Conservation (phyloP, 2,888 invertebrate species). For the Heteromurus nitidus region DNA sequence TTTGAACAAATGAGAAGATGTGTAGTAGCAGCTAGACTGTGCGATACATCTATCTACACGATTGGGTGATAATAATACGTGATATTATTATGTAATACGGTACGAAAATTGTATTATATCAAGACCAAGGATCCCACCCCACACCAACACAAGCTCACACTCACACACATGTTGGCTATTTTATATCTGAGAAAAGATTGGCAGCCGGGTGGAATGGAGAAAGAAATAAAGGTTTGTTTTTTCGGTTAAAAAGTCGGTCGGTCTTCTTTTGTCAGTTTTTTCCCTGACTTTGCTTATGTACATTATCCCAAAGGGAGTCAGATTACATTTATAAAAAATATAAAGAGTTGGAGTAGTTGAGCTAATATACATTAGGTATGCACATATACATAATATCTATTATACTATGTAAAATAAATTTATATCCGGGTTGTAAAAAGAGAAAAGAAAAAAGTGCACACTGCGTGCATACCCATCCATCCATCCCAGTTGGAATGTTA, state of each 20-base stretch:
- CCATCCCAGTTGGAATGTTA: constrained; percentile 52
- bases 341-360: too few species aligned
- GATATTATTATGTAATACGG: constrained; percentile 19
- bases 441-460: too few species aligned
- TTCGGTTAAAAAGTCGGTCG: constrained; percentile 28
- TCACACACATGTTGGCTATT: constrained; percentile 26
- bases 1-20: constrained; percentile 39
- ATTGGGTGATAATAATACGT: not conserved
- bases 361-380: too few species aligned
- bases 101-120: not conserved
- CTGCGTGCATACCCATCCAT: too few species aligned
- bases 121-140: constrained; percentile 8
- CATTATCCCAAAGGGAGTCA: too few species aligned
- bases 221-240: not conserved
- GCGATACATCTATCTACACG: not conserved
- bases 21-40: not conserved
- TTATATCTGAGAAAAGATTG: not conserved
- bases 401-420: too few species aligned
- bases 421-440: too few species aligned
- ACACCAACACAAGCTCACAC: too few species aligned
- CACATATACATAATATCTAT: too few species aligned
- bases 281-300: constrained; percentile 14
- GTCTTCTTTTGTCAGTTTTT: constrained; percentile 37
- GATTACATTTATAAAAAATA: too few species aligned
- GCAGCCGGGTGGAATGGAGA: not conserved